These are phyloP conservation scores for Hippopotamus amphibius DNA, from an alignment of 2,113 vertebrate genomes.

Conservation along the genomic window DNA sequence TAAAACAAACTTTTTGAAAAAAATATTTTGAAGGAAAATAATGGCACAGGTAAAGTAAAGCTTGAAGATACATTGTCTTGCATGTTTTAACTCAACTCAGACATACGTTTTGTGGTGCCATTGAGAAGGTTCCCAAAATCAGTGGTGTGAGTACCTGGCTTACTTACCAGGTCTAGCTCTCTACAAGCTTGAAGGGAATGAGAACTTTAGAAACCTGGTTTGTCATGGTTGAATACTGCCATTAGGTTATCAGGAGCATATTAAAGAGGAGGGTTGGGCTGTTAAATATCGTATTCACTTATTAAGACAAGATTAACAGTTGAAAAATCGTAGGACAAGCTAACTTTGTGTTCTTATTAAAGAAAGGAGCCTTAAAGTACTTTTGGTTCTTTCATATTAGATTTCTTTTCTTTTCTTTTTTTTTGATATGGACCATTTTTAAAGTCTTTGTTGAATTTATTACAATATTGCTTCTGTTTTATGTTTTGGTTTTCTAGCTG, in stretches of 20 bases:
- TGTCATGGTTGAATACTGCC: slow-evolving; percentile 77
- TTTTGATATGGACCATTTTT: too few relatives aligned
- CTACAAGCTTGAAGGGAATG: slow-evolving; percentile 66
- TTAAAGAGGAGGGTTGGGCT: slow-evolving; percentile 50
- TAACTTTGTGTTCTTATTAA: slow-evolving; percentile 25
- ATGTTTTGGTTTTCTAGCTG: too few relatives aligned
- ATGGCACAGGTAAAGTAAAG: slow-evolving; percentile 34
- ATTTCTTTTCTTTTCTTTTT: not conserved
- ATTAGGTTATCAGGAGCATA: slow-evolving; percentile 70
- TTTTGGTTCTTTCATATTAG: slow-evolving; percentile 57
- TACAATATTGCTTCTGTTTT: too few relatives aligned
- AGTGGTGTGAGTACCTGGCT: slow-evolving; percentile 65
- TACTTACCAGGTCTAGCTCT: slow-evolving; percentile 79
- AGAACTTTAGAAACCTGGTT: slow-evolving; percentile 76
- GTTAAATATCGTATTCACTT: not conserved
- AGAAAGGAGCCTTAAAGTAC: slow-evolving; percentile 29
- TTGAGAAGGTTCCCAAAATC: slow-evolving; percentile 71
- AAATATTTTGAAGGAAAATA: slow-evolving; percentile 52
- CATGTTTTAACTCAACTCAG: slow-evolving; percentile 69
- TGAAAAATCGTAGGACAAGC: not conserved
- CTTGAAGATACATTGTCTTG: slow-evolving; percentile 38
- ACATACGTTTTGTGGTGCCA: slow-evolving; percentile 50
- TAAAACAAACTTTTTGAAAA: slow-evolving; percentile 27
- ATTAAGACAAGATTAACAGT: not conserved
- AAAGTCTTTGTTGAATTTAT: too few relatives aligned